Conservation (phyloP, 2,113 vertebrate species). For the Chloroceryle aenea region DNA sequence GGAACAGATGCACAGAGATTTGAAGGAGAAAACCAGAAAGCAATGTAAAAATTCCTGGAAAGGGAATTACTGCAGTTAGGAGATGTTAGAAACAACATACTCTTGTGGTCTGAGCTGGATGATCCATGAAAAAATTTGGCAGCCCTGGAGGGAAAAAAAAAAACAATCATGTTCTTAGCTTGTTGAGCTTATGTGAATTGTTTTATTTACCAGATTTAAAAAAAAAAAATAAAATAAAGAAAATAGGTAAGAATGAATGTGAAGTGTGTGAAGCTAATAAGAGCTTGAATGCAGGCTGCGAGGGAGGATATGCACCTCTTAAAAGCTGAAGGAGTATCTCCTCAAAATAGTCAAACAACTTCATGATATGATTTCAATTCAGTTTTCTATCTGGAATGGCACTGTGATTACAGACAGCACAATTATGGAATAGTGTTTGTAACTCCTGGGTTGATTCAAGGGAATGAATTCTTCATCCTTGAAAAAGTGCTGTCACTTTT, state of each 20-base stretch:
- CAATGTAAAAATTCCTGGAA: not conserved
- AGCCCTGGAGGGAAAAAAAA: not conserved
- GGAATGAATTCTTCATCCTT: constrained; percentile 13
- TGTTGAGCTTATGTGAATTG: not conserved
- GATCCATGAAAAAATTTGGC: not conserved
- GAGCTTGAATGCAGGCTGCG: not conserved
- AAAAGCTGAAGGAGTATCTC: not conserved
- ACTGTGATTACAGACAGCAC: not conserved
- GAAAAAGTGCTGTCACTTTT: constrained; percentile 5
- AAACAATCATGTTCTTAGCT: not conserved
- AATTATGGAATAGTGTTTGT: constrained; percentile 27
- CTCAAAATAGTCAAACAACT: not conserved
- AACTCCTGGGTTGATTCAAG: constrained; percentile 19
- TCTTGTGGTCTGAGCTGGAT: not conserved
- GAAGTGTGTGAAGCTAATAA: not conserved
- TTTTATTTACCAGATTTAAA: not conserved
- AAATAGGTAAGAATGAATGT: not conserved
- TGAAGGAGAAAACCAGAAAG: not conserved
- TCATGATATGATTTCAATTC: not conserved
- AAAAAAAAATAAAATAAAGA: not conserved
- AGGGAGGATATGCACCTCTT: not conserved
- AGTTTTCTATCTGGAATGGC: not conserved
- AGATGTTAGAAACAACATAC: not conserved
- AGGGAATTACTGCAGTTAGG: not conserved
- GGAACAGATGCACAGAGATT: not conserved